Conservation (phyloP, 1,140 invertebrate genomes). For the Idris sp. region DNA sequence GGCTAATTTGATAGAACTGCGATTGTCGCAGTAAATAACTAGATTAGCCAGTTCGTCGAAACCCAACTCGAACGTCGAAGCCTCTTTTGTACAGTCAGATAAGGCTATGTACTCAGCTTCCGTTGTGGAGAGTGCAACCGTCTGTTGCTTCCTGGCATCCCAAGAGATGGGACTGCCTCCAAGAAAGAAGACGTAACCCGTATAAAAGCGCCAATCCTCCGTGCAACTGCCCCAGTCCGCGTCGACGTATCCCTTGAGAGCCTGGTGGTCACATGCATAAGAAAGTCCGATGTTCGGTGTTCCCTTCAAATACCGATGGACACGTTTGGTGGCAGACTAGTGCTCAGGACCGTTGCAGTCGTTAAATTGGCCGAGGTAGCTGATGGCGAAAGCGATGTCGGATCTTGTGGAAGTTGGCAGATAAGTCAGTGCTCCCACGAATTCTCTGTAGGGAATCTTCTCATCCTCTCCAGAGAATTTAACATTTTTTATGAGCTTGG, state of each 20-base stretch:
- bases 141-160: not conserved
- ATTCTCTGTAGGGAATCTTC: not conserved
- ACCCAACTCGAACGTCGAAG: not conserved
- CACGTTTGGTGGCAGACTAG: not conserved
- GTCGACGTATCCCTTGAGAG: not conserved
- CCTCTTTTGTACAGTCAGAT: not conserved
- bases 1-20: not conserved
- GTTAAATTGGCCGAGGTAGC: not conserved
- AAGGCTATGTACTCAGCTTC: slow-evolving; percentile 3
- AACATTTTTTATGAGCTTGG: not conserved
- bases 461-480: not conserved
- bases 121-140: not conserved
- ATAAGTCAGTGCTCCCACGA: slow-evolving; percentile 11
- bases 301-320: not conserved
- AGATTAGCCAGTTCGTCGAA: not conserved
- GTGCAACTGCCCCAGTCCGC: not conserved
- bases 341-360: not conserved
- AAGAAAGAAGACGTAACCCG: not conserved
- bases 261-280: not conserved
- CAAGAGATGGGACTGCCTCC: not conserved
- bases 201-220: not conserved
- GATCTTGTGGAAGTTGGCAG: slow-evolving; percentile 2
- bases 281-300: not conserved
- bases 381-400: slow-evolving; percentile 6
- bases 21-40: not conserved